Percentiles rank a stretch among this genome's conserved stretches.
These are phyloP conservation scores for Meleagris gallopavo DNA, from an alignment of 2,113 vertebrate genomes.

Conservation along the genomic window DNA sequence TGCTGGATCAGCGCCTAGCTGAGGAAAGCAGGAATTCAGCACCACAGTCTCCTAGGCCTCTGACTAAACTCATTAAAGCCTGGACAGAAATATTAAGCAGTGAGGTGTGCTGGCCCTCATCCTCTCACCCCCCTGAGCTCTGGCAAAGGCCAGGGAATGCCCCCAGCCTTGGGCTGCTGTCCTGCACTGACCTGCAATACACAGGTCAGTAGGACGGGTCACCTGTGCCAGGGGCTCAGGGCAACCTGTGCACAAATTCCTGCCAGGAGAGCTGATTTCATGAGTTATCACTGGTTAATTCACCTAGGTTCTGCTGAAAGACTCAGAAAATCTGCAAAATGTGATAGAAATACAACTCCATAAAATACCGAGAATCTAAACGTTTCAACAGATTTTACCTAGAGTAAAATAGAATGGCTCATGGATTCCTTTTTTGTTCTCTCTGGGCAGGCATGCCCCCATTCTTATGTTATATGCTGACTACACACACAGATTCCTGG, in stretches of 20 bases:
- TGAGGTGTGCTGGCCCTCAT: not conserved
- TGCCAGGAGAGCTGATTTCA: not conserved
- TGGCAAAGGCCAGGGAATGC: not conserved
- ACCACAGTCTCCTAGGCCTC: not conserved
- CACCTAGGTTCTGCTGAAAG: not conserved
- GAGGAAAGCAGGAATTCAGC: conserved; percentile 28
- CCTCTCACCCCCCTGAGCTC: not conserved
- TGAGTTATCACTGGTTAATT: not conserved
- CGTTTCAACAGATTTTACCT: not conserved
- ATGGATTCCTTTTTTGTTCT: not conserved
- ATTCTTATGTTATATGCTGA: not conserved
- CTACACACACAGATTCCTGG: not conserved
- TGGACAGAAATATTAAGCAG: not conserved
- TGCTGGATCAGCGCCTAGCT: conserved; percentile 28
- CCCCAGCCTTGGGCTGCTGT: not conserved
- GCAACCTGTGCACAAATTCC: not conserved
- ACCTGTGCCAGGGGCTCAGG: rapidly evolving
- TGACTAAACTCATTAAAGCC: conserved; percentile 20
- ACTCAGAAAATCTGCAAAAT: not conserved
- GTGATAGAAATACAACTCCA: not conserved
- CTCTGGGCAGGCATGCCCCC: not conserved
- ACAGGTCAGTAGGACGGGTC: not conserved
- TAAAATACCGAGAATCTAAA: not conserved
- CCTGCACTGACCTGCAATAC: not conserved
- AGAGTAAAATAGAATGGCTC: not conserved